Base-by-base conservation (phyloP, 92 coral and sea anemone species). In the Phenganax marumi region DNA sequence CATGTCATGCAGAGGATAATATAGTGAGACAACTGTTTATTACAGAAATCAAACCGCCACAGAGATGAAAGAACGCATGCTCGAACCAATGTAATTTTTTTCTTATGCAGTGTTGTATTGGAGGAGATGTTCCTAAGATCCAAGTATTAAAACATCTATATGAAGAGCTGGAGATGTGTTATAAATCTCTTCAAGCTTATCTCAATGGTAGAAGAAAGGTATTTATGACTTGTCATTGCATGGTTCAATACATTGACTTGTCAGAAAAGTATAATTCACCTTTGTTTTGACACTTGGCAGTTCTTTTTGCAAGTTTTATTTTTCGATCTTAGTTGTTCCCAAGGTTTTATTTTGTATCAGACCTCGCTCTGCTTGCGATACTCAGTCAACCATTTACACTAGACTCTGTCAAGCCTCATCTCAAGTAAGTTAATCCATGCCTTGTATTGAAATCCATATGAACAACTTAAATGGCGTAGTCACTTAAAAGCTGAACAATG, bases 161-260 rank as follows among this genome's bases (percentile, higher is more conserved):
- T 43, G 99, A 96, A 52, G 99, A 96, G 85, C 90, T 96, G 84
- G 99, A 96, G 85, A 92, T 96, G 33, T 96, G 99, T 89, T 96
- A 92, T 85, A 96, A 96, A 85, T 92, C 97, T 0, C 92, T 96
- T 8, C 90, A 92, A 52, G 93, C 93, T 24, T 96, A 92, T 79
- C 82, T 96, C 52, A 97, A 96, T 86, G 87, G 90, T 52, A 96
- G 91, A 53, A 70, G 99, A 69, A 96, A 89, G 92, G 99, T 96
- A 65, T 81, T 9, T 13, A 12, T 19, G 22, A 6, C 47, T 25
- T 68, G 47, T 10, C 50, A 68, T 26, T 11, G 71, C 17, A 25
- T 68, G 74, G 24, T 11, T 13, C 33, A 26, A 68, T 68, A 26
- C 22, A 19, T 12, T n/a, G n/a, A n/a, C 43, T 33, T 33, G 5